Conservation (phyloP, 37 sponge, comb jelly and placozoan genomes). For the Halisarca cf. caerulea region DNA sequence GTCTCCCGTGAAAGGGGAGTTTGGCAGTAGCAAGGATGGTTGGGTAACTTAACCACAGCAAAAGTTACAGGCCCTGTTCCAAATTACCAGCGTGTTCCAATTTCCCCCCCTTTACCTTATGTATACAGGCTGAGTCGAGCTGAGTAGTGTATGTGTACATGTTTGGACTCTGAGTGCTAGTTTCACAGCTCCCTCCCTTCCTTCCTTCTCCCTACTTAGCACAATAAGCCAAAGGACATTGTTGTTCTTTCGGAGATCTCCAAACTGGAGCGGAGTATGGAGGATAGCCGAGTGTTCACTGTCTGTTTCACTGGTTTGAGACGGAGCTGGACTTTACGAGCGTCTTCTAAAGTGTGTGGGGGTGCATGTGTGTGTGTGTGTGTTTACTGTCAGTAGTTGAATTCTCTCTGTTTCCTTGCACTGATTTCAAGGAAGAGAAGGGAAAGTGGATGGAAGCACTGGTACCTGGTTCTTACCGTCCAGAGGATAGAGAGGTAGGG, state of each 20-base stretch:
- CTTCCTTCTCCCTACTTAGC: background rate
- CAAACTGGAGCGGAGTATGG: background rate
- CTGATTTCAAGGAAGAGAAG: background rate
- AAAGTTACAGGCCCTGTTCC: too few species aligned
- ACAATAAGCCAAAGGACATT: background rate
- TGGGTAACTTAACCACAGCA: too few species aligned
- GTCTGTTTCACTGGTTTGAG: background rate
- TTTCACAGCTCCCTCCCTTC: background rate
- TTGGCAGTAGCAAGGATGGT: too few species aligned
- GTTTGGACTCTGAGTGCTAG: background rate
- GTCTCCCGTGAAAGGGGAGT: too few species aligned
- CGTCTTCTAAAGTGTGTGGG: background rate
- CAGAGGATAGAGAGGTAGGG: too few species aligned
- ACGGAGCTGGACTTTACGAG: background rate
- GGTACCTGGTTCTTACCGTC: background rate
- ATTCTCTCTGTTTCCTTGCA: background rate
- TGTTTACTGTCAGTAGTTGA: background rate
- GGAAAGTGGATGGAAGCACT: constrained; percentile 26
- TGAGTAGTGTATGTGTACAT: background rate
- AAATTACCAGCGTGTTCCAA: too few species aligned
- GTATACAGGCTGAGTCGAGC: too few species aligned
- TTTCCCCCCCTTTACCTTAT: too few species aligned
- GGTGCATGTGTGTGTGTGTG: too few species aligned
- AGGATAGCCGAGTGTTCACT: background rate
- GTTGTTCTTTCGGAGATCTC: constrained; percentile 17